phyloP scores from a whole-genome alignment of 2,888 invertebrate species.

The Catonia carolina region DNA sequence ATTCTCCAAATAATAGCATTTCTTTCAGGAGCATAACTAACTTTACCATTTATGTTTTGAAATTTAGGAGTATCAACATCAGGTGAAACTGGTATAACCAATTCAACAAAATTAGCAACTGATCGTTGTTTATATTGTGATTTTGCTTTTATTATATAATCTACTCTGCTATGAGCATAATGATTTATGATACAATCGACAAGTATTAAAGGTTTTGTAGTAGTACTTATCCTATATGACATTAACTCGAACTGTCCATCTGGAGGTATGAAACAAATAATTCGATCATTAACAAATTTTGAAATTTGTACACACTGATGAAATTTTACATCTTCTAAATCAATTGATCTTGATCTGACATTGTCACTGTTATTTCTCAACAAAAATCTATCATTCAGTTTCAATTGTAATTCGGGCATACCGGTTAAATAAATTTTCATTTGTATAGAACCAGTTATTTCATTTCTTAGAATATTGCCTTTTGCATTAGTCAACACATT shows the following conservation, averaged over 20 bases:
- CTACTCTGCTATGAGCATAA: slow-evolving; percentile 56
- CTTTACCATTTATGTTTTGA: slow-evolving; percentile 55
- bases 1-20: slow-evolving; percentile 57
- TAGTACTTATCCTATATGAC: slow-evolving; percentile 56
- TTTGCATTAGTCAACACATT: slow-evolving; percentile 57
- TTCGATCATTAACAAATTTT: slow-evolving; percentile 60
- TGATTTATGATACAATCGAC: slow-evolving; percentile 60
- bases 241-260: slow-evolving; percentile 64
- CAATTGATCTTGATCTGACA: slow-evolving; percentile 58
- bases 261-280: slow-evolving; percentile 60
- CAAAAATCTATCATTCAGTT: slow-evolving; percentile 53
- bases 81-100: slow-evolving; percentile 52
- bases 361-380: slow-evolving; percentile 33
- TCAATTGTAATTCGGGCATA: slow-evolving; percentile 59
- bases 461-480: slow-evolving; percentile 56
- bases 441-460: slow-evolving; percentile 59
- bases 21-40: slow-evolving; percentile 56
- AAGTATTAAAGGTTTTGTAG: slow-evolving; percentile 59
- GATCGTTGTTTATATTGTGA: slow-evolving; percentile 60
- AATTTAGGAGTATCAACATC: slow-evolving; percentile 62
- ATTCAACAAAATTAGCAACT: slow-evolving; percentile 59
- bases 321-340: slow-evolving; percentile 61
- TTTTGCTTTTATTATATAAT: slow-evolving; percentile 54
- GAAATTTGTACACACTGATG: slow-evolving; percentile 61
- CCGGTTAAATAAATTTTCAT: slow-evolving; percentile 61